Conservation (phyloP, 2,113 vertebrate genomes). For the Emydocephalus ijimae region DNA sequence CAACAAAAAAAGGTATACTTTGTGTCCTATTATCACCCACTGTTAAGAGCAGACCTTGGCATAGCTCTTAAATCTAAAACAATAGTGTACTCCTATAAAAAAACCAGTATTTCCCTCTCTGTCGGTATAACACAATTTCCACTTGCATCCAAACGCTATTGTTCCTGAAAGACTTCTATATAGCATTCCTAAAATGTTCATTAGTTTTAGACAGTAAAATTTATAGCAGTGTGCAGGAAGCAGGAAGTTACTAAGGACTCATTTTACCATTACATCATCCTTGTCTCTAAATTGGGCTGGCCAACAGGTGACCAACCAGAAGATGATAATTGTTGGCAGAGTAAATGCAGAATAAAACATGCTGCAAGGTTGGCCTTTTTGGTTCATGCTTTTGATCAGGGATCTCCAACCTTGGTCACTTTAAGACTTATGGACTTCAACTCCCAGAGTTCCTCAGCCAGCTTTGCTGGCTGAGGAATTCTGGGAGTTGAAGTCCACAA, state of each 20-base stretch:
- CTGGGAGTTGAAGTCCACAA: too few relatives aligned
- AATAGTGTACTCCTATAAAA: neutral
- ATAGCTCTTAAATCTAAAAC: neutral
- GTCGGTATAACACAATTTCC: neutral
- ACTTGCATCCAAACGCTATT: neutral
- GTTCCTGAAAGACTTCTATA: neutral
- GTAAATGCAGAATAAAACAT: neutral
- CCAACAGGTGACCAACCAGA: neutral
- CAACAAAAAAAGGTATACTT: neutral
- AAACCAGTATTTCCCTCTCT: neutral
- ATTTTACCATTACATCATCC: neutral
- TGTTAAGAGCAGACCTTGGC: neutral
- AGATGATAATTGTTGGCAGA: neutral
- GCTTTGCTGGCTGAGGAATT: too few relatives aligned
- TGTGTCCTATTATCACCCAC: neutral
- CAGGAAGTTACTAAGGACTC: neutral
- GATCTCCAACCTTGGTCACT: too few relatives aligned
- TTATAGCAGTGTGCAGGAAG: neutral
- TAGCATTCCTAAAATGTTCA: neutral
- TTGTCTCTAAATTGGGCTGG: neutral
- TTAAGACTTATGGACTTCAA: too few relatives aligned
- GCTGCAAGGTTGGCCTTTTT: neutral
- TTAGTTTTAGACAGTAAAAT: neutral
- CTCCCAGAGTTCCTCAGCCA: too few relatives aligned
- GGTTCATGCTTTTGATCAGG: neutral